Evolutionary conservation across 2,888 invertebrate genomes (phyloP), one percentile per base, ranked within the genome.

Genomic region (Acanthococcus lagerstroemiae): DNA sequence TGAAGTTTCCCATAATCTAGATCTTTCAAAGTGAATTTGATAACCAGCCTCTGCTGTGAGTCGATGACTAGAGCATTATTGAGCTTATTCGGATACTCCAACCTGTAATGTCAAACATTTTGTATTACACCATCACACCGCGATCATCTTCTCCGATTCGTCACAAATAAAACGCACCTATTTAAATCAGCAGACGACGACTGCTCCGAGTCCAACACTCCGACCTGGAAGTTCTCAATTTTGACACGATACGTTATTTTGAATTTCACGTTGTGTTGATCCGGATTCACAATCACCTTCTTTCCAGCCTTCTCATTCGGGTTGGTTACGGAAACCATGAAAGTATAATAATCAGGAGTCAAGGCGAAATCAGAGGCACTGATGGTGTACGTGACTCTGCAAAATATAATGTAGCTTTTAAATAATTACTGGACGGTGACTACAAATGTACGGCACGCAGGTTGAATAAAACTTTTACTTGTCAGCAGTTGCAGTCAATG

Each of bases 121-220:
- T 3, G 37, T 37, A 3, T 37, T 37, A 37, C 37, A 37, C n/a
- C 37, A n/a, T 24, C 27, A 27, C 54, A 17, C 46, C 37, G 44
- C 44, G 15, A 17, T 7, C 24, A 26, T 21, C 6, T 44, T 50
- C 9, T 22, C 9, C 6, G 6, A n/a, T n/a, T n/a, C n/a, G n/a
- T n/a, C n/a, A 27, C 15, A 48, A 17, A 30, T 17, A 25, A 21
- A 30, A 71, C 76, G 76, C 74, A 83, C 82, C 78, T 80, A 67
- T 77, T 83, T 66, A 90, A 78, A 75, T 87, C 88, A 0, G 90
- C 85, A 66, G 88, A 85, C 24, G 90, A 87, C 2, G 88, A 65
- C 69, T 94, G 91, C 76, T 96, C 95, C 4, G 90, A 85, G 75
- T 96, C 95, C 2, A 87, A 88, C 21, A 95, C 83, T 4, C 93